These are phyloP conservation scores for Venustaconcha ellipsiformis DNA, from an alignment of 1,140 invertebrate species.

Conservation along the genomic window DNA sequence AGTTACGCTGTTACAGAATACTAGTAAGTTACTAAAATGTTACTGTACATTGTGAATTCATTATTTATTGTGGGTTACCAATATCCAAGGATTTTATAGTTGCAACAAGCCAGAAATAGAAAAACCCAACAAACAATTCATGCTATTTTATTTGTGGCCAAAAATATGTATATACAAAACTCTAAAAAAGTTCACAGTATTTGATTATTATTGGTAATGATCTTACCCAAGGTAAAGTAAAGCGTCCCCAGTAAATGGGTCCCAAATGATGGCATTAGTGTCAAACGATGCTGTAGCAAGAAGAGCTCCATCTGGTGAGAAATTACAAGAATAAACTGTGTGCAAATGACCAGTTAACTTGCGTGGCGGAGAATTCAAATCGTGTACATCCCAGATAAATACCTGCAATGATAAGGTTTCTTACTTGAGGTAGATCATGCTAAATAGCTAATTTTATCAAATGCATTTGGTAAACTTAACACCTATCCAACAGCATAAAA, in stretches of 20 bases:
- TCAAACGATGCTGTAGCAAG: conserved; percentile 73
- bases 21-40: background rate
- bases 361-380: conserved; percentile 57
- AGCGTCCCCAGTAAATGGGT: conserved; percentile 67
- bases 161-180: too few relatives aligned
- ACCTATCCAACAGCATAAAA: background rate
- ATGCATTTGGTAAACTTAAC: background rate
- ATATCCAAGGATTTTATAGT: too few relatives aligned
- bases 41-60: background rate
- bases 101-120: background rate
- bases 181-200: background rate
- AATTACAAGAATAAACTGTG: conserved; percentile 71
- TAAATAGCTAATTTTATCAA: background rate
- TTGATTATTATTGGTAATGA: conserved; percentile 1
- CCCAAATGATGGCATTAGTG: conserved; percentile 73
- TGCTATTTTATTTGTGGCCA: background rate
- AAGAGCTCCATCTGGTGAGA: conserved; percentile 74
- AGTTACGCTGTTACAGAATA: background rate
- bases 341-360: conserved; percentile 72
- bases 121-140: background rate
- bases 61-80: too few relatives aligned
- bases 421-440: background rate
- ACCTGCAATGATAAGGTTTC: conserved; percentile 58
- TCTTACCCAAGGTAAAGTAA: conserved; percentile 64
- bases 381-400: conserved; percentile 69